phyloP scores from a whole-genome alignment of 2,113 vertebrate species.

The Prinia subflava region DNA sequence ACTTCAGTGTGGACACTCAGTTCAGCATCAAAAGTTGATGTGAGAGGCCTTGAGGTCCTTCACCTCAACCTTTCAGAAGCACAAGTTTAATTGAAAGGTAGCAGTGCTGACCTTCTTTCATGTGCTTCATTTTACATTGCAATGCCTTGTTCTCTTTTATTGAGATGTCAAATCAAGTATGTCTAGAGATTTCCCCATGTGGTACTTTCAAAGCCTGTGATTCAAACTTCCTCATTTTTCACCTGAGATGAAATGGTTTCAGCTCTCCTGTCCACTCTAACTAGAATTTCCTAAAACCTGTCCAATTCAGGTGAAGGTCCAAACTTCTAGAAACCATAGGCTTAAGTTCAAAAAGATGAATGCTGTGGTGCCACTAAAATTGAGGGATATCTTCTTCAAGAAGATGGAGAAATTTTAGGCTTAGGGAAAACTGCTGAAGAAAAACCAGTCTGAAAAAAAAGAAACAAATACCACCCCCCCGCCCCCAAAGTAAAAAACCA shows the following conservation, averaged over 20 bases:
- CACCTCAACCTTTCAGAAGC: conserved; percentile 35
- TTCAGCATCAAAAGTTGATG: conserved; percentile 9
- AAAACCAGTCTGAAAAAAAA: not conserved
- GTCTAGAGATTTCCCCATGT: conserved; percentile 28
- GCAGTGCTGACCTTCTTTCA: conserved; percentile 1
- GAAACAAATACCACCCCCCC: too few species aligned
- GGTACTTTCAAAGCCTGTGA: conserved; percentile 7
- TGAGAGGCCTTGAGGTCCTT: conserved; percentile 6
- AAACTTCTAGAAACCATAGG: not conserved
- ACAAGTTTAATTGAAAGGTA: conserved; percentile 58
- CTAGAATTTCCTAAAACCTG: conserved; percentile 29
- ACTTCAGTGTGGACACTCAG: not conserved
- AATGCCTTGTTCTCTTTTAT: conserved; percentile 21
- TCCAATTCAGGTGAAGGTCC: not conserved
- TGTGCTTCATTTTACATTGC: conserved; percentile 35
- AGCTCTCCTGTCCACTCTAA: conserved; percentile 6
- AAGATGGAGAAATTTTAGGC: not conserved
- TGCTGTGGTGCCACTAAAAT: not conserved
- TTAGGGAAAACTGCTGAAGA: not conserved
- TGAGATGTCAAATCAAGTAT: conserved; percentile 30
- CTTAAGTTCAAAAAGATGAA: not conserved
- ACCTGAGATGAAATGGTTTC: not conserved
- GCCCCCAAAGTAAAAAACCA: not conserved
- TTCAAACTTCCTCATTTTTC: conserved; percentile 46
- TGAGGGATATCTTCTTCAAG: not conserved